Evolutionary conservation across 23 tunicate species (phyloP).

Genomic region (Ascidia mentula): DNA sequence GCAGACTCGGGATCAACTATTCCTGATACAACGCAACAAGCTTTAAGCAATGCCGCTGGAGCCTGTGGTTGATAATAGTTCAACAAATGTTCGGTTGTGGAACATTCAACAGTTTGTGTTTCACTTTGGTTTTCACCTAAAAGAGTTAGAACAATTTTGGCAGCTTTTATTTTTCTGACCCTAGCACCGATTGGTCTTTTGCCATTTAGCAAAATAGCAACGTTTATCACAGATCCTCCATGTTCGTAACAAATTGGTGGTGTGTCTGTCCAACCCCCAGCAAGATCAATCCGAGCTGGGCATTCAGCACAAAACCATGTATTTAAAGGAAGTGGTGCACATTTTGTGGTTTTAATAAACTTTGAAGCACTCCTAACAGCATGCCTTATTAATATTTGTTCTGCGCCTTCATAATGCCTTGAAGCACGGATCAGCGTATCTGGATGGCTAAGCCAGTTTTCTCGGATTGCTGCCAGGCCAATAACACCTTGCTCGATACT

Average conservation of each 20-base stretch:
- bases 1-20: conserved; percentile 37
- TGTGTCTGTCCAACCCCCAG: conserved; percentile 96
- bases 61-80: conserved; percentile 74
- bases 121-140: conserved; percentile 28
- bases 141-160: conserved; percentile 39
- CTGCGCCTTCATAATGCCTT: conserved; percentile 93
- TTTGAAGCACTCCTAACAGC: conserved; percentile 56
- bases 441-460: conserved; percentile 59
- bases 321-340: neutral
- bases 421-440: conserved; percentile 68
- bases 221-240: conserved; percentile 87
- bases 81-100: conserved; percentile 19
- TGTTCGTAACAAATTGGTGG: conserved; percentile 92
- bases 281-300: conserved; percentile 82
- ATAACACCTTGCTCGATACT: conserved; percentile 34
- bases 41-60: conserved; percentile 83
- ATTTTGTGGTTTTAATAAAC: conserved; percentile 29
- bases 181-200: conserved; percentile 90
- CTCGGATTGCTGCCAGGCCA: conserved; percentile 47
- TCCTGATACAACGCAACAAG: conserved; percentile 61
- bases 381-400: conserved; percentile 75
- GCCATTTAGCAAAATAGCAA: conserved; percentile 59
- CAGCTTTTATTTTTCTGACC: conserved; percentile 43
- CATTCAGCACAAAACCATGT: conserved; percentile 77
- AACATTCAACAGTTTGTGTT: conserved; percentile 36